Evolutionary conservation across 2,888 invertebrate genomes (phyloP), one percentile per base, ranked within the genome.

Genomic region (Criorhina ranunculi): DNA sequence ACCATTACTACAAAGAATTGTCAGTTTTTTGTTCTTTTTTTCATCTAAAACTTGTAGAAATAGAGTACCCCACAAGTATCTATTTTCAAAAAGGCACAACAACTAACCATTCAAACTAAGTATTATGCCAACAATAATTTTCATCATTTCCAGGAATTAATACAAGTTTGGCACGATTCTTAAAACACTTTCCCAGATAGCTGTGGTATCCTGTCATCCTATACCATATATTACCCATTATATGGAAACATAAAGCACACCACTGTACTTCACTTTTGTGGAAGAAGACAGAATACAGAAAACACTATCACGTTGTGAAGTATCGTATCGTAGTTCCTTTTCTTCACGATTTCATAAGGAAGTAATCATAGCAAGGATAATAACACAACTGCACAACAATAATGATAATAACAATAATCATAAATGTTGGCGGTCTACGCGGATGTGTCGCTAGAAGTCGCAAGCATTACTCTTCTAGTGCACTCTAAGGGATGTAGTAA

Each of bases 361-460:
- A 82, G 82, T 77, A 82, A 82, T 82, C 77, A 83, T 78, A 35
- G 62, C 62, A 83, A 78, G 83, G 73, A 83, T 83, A 83, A 83
- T 83, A 78, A 73, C 83, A 62, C 83, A 73, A 83, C 72, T 78
- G 83, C 67, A 83, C 67, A 78, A 51, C 78, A 78, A 83, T 83
- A 83, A 83, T 60, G 73, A 83, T 78, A 83, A 83, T 83, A 78
- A 83, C 73, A 83, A 83, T 83, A 78, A 83, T 83, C 78, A 73
- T 83, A 83, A 83, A 83, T 83, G 83, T 78, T 83, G 83, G 83
- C 73, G 83, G 83, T 83, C 73, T 72, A 62, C 44, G 67, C 31
- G 78, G 73, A 67, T 72, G 66, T 83, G 82, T 70, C 69, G 64
- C 66, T 57, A 17, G 15, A 57, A 66, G 44, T 64, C 59, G 12